phyloP scores from a whole-genome alignment of 2,113 vertebrate genomes.

The Caretta caretta region DNA sequence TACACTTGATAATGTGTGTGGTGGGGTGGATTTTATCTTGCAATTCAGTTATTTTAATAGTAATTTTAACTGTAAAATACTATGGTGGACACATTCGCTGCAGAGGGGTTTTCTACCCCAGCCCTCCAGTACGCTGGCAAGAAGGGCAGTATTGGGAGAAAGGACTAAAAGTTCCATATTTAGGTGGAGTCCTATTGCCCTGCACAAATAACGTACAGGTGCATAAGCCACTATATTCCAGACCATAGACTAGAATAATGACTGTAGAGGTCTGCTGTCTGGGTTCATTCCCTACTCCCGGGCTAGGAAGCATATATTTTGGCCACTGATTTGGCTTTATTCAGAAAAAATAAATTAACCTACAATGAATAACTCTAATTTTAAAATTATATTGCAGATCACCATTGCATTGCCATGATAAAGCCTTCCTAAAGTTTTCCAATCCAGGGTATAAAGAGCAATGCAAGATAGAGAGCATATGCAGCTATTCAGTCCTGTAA shows the following conservation, averaged over 20 bases:
- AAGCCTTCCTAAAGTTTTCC: conserved; percentile 33
- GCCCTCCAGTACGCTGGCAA: neutral
- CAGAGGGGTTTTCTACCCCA: neutral
- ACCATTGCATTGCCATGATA: conserved; percentile 52
- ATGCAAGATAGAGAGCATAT: neutral
- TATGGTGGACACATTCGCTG: neutral
- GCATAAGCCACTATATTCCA: neutral
- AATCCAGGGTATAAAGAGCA: conserved; percentile 19
- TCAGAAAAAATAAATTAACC: conserved; percentile 66
- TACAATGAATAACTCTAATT: conserved; percentile 69
- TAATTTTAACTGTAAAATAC: neutral
- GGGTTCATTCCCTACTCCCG: neutral
- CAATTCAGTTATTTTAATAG: neutral
- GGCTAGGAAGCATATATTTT: conserved; percentile 57
- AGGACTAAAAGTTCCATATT: neutral
- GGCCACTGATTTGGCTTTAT: conserved; percentile 38
- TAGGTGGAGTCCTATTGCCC: neutral
- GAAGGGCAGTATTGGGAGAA: neutral
- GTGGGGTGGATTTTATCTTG: neutral
- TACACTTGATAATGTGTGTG: neutral
- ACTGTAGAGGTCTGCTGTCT: neutral
- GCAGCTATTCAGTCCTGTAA: neutral
- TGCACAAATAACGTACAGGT: neutral
- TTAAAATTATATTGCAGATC: conserved; percentile 64
- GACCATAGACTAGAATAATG: neutral